phyloP scores from a whole-genome alignment of 2,113 vertebrate species.

The Pseudopodoces humilis region DNA sequence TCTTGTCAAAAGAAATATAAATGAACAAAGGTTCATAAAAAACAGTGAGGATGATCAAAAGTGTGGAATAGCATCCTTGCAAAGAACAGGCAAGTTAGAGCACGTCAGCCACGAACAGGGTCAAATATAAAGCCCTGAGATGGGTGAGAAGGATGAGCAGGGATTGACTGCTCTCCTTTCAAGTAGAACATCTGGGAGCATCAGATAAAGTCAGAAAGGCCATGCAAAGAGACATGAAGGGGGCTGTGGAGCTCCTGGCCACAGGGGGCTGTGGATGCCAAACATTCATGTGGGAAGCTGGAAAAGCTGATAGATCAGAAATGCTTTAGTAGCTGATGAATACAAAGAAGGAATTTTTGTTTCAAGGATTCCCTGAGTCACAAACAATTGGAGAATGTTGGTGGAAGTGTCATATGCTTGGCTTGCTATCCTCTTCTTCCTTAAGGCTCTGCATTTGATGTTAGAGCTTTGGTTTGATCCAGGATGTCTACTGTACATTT shows the following conservation, averaged over 20 bases:
- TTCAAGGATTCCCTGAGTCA: not conserved
- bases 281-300: not conserved
- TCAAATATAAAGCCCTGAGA: not conserved
- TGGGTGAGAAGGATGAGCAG: not conserved
- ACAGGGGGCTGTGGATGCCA: not conserved
- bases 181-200: not conserved
- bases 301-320: not conserved
- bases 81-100: not conserved
- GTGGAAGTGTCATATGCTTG: accelerated
- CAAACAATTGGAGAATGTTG: not conserved
- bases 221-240: not conserved
- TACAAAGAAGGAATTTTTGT: not conserved
- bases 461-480: not conserved
- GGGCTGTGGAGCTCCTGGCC: not conserved
- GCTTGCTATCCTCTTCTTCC: not conserved
- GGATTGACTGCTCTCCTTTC: not conserved
- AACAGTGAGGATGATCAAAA: not conserved
- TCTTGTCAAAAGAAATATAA: not conserved
- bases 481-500: not conserved
- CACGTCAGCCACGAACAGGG: not conserved
- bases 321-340: not conserved
- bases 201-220: not conserved
- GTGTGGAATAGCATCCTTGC: not conserved
- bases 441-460: not conserved
- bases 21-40: not conserved